These are phyloP conservation scores for Drosophila teissieri DNA, from an alignment of 1,140 invertebrate species.

Conservation along the genomic window DNA sequence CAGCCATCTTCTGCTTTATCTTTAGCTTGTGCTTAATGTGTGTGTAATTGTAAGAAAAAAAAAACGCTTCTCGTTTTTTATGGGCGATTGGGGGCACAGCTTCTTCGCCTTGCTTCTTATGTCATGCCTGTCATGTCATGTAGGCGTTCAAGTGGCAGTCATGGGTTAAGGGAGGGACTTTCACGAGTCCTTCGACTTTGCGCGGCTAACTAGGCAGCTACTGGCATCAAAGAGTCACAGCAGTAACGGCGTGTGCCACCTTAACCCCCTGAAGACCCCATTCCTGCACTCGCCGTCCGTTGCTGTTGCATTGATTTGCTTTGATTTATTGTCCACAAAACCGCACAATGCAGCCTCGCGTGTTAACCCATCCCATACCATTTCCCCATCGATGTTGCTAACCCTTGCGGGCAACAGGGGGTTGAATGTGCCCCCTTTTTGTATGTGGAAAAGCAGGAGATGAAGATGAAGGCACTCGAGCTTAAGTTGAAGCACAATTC, in stretches of 20 bases:
- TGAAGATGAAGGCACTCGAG: constrained; percentile 59
- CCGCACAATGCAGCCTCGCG: constrained; percentile 55
- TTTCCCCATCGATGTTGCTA: neutral
- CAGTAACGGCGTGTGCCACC: constrained; percentile 7
- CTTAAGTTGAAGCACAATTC: constrained; percentile 73
- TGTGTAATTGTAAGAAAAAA: constrained; percentile 66
- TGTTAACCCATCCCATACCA: constrained; percentile 45
- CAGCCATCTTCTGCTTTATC: constrained; percentile 8
- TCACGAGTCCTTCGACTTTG: constrained; percentile 15
- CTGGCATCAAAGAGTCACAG: constrained; percentile 63
- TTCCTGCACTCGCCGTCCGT: neutral
- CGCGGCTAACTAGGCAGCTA: constrained; percentile 8
- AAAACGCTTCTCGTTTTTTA: constrained; percentile 46
- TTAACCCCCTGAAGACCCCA: neutral
- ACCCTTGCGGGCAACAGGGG: constrained; percentile 4
- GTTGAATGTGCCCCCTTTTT: constrained; percentile 10
- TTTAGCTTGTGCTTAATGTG: constrained; percentile 54
- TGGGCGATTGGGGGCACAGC: constrained; percentile 11
- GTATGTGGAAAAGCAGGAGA: neutral
- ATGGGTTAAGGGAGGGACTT: constrained; percentile 19
- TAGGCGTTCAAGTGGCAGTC: constrained; percentile 62
- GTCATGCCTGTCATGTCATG: constrained; percentile 52
- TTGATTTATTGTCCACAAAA: constrained; percentile 79
- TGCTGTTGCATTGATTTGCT: constrained; percentile 76
- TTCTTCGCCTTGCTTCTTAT: too few relatives aligned